These are phyloP conservation scores for Perithous albicinctus DNA, from an alignment of 2,888 invertebrate genomes.

Conservation along the genomic window DNA sequence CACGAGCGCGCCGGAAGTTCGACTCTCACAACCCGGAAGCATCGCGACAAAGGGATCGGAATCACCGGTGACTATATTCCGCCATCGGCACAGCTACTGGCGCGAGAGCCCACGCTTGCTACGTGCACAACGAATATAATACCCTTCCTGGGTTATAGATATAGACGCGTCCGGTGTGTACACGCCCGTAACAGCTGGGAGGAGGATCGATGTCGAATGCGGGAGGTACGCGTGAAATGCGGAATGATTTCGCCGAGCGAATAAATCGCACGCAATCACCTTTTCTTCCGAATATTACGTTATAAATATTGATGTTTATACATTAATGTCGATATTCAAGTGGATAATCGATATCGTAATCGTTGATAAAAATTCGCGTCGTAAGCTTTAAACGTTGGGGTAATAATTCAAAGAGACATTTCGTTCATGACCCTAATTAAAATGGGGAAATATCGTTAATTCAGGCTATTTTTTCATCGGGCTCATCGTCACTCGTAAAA, in stretches of 20 bases:
- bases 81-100: slow-evolving; percentile 22
- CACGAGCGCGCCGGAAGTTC: slow-evolving; percentile 67
- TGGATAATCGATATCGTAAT: no score
- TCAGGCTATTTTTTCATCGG: no score
- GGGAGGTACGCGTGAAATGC: slow-evolving; percentile 27
- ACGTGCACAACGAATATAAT: slow-evolving; percentile 60
- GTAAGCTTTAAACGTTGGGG: no score
- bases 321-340: no score
- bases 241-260: not conserved
- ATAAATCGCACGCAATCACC: no score
- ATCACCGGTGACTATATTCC: slow-evolving; percentile 57
- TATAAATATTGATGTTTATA: not conserved
- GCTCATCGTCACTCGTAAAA: no score
- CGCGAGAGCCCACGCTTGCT: slow-evolving; percentile 8
- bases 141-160: slow-evolving; percentile 15
- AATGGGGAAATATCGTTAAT: no score
- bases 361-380: no score
- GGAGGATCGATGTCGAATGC: slow-evolving; percentile 43
- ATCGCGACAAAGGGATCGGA: slow-evolving; percentile 66
- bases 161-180: slow-evolving; percentile 45
- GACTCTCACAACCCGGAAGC: slow-evolving; percentile 67
- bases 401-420: no score
- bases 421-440: no score
- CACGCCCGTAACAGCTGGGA: slow-evolving; percentile 8
- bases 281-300: no score